Percentiles rank a stretch among this genome's conserved stretches.
Conservation (phyloP, 2,888 invertebrate species). For the Clivina fossor region DNA sequence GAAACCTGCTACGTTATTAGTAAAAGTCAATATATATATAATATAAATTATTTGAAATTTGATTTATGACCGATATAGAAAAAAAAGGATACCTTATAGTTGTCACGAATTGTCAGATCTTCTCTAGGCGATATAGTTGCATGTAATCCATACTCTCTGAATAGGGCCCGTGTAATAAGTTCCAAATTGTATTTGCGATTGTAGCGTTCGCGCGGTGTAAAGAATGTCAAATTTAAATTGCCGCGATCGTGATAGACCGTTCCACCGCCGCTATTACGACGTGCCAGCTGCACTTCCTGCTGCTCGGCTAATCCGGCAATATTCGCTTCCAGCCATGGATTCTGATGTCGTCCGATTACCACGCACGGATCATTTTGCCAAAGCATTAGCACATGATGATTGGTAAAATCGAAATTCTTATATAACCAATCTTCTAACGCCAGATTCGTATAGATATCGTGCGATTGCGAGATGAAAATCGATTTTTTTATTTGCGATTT, state of each 20-base stretch:
- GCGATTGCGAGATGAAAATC: slow-evolving; percentile 89
- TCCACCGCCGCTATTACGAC: slow-evolving; percentile 94
- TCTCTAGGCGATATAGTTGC: slow-evolving; percentile 78
- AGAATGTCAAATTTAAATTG: slow-evolving; percentile 90
- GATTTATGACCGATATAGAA: slow-evolving; percentile 1
- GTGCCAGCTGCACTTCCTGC: slow-evolving; percentile 72
- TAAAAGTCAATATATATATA: slow-evolving; percentile 36
- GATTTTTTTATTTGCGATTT: slow-evolving; percentile 68
- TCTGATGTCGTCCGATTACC: slow-evolving; percentile 95
- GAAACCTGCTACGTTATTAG: slow-evolving; percentile 69
- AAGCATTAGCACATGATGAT: slow-evolving; percentile 82
- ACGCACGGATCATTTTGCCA: slow-evolving; percentile 95
- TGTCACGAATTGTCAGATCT: slow-evolving; percentile 80
- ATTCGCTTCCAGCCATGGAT: slow-evolving; percentile 93
- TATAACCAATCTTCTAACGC: slow-evolving; percentile 97
- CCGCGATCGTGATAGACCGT: slow-evolving; percentile 96
- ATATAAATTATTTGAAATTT: slow-evolving; percentile 10
- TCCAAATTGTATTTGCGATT: slow-evolving; percentile 86
- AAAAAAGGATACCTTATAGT: slow-evolving; percentile 69
- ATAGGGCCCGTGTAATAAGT: slow-evolving; percentile 80
- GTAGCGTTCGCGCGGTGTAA: slow-evolving; percentile 80
- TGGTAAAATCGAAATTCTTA: slow-evolving; percentile 78
- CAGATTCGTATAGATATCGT: slow-evolving; percentile 88
- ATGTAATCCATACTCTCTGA: slow-evolving; percentile 77
- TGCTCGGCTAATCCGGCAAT: slow-evolving; percentile 64